Percentiles rank a stretch among this genome's conserved stretches.
These are phyloP conservation scores for Carcharodon carcharias DNA, from an alignment of 2,797 vertebrate species.

Conservation along the genomic window DNA sequence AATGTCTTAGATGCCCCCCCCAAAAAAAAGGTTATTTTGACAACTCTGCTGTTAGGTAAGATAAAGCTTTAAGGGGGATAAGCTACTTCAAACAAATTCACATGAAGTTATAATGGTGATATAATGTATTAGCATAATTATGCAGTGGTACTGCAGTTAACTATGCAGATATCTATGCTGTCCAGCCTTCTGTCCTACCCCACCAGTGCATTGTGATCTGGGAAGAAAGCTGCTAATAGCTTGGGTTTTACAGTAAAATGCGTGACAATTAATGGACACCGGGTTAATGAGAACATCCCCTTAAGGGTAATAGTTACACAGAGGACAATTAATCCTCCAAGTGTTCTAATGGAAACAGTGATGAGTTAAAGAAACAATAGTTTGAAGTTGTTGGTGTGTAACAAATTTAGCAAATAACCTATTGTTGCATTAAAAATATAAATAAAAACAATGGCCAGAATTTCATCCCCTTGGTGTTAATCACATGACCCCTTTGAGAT, in stretches of 20 bases:
- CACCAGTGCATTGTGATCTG: neutral
- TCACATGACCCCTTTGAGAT: neutral
- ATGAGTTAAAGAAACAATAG: conserved; percentile 30
- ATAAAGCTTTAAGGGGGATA: conserved; percentile 41
- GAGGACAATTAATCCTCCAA: conserved; percentile 24
- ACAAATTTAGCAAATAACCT: neutral
- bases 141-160: neutral
- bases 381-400: neutral
- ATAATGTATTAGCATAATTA: neutral
- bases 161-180: neutral
- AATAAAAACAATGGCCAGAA: conserved; percentile 25
- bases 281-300: conserved; percentile 36
- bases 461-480: neutral
- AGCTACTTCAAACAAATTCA: neutral
- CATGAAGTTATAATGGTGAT: neutral
- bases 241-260: conserved; percentile 28
- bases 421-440: neutral
- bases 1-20: conserved; percentile 85
- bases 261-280: conserved; percentile 25
- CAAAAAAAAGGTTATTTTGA: conserved; percentile 84
- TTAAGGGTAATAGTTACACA: conserved; percentile 29
- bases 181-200: neutral
- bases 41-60: conserved; percentile 65
- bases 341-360: conserved; percentile 16
- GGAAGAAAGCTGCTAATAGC: conserved; percentile 22